Conservation (phyloP, 2,113 vertebrate genomes). For the Eudyptes chrysolophus region DNA sequence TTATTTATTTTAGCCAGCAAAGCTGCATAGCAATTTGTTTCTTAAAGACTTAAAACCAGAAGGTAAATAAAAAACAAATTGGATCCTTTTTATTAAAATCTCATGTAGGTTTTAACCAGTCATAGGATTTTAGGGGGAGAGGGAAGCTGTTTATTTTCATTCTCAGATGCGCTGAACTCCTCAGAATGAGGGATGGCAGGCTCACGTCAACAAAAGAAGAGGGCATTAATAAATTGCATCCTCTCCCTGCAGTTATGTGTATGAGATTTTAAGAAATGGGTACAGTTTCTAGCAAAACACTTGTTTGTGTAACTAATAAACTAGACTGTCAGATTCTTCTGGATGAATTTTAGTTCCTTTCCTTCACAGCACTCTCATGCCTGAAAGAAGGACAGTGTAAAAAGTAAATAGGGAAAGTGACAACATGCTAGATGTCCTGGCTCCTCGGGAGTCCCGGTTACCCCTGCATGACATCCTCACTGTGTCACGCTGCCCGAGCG, state of each 20-base stretch:
- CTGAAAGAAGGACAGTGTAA: not conserved
- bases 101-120: not conserved
- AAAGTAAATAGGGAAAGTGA: not conserved
- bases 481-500: fast-evolving
- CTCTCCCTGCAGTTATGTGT: not conserved
- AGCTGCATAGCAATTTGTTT: not conserved
- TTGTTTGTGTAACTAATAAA: not conserved
- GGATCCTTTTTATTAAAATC: not conserved
- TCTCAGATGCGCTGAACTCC: not conserved
- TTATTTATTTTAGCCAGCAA: not conserved
- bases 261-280: not conserved
- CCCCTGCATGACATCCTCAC: fast-evolving
- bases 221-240: not conserved
- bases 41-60: not conserved
- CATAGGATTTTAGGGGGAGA: not conserved
- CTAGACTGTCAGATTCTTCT: not conserved
- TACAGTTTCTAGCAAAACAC: not conserved
- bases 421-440: fast-evolving
- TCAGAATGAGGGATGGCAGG: not conserved
- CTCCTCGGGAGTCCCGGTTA: fast-evolving
- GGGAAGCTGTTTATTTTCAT: not conserved
- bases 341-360: not conserved
- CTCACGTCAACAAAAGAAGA: not conserved
- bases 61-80: not conserved
- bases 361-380: not conserved